Evolutionary conservation across 2,888 invertebrate species (phyloP).

Genomic region (Adelognathus sp.): DNA sequence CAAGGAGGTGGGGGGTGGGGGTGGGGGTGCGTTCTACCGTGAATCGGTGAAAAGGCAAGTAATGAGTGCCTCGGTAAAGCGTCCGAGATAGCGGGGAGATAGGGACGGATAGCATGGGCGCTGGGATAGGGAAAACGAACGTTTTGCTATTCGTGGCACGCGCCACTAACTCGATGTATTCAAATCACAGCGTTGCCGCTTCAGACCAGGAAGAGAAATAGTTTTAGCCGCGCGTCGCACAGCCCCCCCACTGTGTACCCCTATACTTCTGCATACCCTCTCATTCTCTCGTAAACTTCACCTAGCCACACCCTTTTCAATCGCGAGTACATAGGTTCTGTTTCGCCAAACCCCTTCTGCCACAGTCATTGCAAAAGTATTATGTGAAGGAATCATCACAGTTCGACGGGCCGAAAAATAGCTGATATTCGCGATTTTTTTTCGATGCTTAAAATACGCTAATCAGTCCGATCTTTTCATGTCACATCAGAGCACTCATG

Average conservation of each 20-base stretch:
- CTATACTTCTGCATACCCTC: background rate
- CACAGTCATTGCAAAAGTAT: background rate
- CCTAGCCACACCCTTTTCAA: constrained; percentile 57
- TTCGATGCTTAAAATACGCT: no score
- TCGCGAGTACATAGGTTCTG: constrained; percentile 11
- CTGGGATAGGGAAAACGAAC: constrained; percentile 30
- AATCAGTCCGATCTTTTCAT: no score
- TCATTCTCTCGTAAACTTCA: constrained; percentile 13
- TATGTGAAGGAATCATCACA: no score
- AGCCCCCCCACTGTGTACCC: background rate
- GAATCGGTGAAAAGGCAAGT: constrained; percentile 61
- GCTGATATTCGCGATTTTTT: no score
- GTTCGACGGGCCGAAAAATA: no score
- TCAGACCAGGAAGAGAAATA: constrained; percentile 75
- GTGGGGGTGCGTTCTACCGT: constrained; percentile 38
- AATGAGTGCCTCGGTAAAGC: constrained; percentile 61
- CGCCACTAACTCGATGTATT: constrained; percentile 80
- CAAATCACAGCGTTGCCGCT: constrained; percentile 77
- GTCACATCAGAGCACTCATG: no score
- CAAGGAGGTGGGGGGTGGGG: background rate
- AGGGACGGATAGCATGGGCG: constrained; percentile 47
- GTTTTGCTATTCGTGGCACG: constrained; percentile 76
- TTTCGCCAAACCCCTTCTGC: constrained; percentile 2
- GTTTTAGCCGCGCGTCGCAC: constrained; percentile 68
- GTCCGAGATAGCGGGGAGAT: constrained; percentile 53